Evolutionary conservation across 2,888 invertebrate genomes (phyloP).

Genomic region (Lasioglossum pauxillum): DNA sequence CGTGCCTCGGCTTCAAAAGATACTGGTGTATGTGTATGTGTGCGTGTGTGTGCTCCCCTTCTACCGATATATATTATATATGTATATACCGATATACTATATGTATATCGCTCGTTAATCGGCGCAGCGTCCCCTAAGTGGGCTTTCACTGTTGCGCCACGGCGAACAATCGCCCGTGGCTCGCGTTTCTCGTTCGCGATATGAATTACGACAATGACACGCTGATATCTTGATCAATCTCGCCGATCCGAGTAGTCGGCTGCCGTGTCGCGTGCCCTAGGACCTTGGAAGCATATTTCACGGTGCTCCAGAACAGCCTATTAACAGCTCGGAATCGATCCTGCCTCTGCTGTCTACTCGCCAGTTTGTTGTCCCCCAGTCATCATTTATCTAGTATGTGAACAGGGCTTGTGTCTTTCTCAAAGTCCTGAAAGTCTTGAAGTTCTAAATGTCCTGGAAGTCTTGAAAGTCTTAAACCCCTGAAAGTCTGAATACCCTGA

Average conservation of each 20-base stretch:
- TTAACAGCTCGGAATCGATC: neutral
- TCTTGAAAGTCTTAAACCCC: too few species aligned
- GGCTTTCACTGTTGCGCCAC: slow-evolving; percentile 67
- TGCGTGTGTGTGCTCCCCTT: neutral
- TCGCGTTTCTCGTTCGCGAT: slow-evolving; percentile 53
- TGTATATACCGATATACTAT: neutral
- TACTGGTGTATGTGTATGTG: neutral
- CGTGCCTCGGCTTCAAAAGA: neutral
- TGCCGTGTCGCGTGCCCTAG: slow-evolving; percentile 9
- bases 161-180: slow-evolving; percentile 56
- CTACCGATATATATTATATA: neutral
- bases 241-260: neutral
- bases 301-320: neutral
- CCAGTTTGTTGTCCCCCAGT: neutral
- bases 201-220: slow-evolving; percentile 52
- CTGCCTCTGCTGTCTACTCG: neutral
- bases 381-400: neutral
- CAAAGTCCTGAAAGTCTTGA: too few species aligned
- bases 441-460: too few species aligned
- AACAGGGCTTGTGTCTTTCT: too few species aligned
- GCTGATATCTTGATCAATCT: slow-evolving; percentile 64
- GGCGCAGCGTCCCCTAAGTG: slow-evolving; percentile 52
- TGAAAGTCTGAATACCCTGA: too few species aligned
- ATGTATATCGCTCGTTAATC: slow-evolving; percentile 52
- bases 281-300: neutral